Percentiles rank a stretch among this genome's conserved stretches.
phyloP scores from a whole-genome alignment of 2,113 vertebrate species.

The Astatoreochromis straeleni region DNA sequence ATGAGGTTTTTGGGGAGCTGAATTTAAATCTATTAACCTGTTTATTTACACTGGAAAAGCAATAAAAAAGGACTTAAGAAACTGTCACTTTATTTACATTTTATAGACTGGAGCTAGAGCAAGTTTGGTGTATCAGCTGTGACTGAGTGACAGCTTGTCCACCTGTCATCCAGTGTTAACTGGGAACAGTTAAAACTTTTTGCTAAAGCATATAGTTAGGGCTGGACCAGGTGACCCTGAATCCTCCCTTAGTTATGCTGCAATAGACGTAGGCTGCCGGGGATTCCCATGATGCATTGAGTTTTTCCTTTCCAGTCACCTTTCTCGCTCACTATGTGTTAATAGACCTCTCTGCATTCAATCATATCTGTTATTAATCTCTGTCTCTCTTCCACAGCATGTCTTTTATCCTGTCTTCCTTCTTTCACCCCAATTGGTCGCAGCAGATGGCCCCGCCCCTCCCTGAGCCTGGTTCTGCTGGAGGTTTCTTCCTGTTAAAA shows the following conservation, averaged over 20 bases:
- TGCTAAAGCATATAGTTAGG: not conserved
- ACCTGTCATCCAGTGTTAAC: not conserved
- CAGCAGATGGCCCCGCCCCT: no score
- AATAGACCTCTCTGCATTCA: accelerated
- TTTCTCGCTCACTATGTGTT: accelerated
- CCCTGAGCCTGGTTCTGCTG: accelerated
- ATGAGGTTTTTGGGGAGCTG: slow-evolving; percentile 15
- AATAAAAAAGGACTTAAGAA: not conserved
- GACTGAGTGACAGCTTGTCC: not conserved
- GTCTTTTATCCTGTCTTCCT: not conserved
- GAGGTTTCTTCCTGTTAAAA: no score
- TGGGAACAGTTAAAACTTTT: not conserved
- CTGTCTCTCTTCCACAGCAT: not conserved
- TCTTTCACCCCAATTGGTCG: accelerated
- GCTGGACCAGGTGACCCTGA: not conserved
- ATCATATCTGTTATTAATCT: accelerated
- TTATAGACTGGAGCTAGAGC: not conserved
- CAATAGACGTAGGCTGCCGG: not conserved
- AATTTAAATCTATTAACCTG: slow-evolving; percentile 19
- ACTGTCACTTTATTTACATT: not conserved
- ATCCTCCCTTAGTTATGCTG: not conserved
- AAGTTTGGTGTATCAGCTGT: not conserved
- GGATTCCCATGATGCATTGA: not conserved
- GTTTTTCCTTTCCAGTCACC: not conserved
- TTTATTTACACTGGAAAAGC: slow-evolving; percentile 11